Evolutionary conservation across 2,113 vertebrate genomes (phyloP).

Genomic region (Lepidothrix coronata): DNA sequence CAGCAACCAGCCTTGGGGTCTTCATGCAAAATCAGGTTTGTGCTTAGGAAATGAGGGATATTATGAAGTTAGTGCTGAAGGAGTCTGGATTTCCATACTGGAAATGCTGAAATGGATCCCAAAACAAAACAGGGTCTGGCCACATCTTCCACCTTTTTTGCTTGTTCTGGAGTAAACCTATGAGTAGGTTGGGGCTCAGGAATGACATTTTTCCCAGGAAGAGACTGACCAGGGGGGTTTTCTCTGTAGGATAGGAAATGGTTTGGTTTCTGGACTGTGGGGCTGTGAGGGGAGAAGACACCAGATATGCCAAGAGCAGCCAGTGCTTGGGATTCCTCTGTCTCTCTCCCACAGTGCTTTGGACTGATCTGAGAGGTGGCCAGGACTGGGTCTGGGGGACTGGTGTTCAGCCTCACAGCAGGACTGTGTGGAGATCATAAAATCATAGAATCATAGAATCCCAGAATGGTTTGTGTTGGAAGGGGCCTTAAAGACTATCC

Average conservation of each 20-base stretch:
- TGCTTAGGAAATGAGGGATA: not conserved
- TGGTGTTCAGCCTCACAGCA: not conserved
- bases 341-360: not conserved
- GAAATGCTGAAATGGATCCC: not conserved
- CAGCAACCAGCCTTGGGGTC: not conserved
- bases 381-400: not conserved
- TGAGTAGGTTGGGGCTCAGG: not conserved
- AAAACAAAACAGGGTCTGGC: not conserved
- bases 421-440: not conserved
- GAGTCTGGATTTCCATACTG: not conserved
- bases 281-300: not conserved
- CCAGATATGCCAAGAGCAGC: not conserved
- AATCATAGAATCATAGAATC: not conserved
- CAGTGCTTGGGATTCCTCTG: not conserved
- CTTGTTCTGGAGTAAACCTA: not conserved
- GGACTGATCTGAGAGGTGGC: not conserved
- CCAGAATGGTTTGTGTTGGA: not conserved
- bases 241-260: not conserved
- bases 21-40: not conserved
- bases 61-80: not conserved
- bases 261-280: not conserved
- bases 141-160: accelerated
- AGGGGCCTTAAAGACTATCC: accelerated
- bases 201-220: not conserved
- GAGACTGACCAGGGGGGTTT: not conserved